Percentiles rank a stretch among this genome's conserved stretches.
These are phyloP conservation scores for Elmis aenea DNA, from an alignment of 2,888 invertebrate genomes.

Conservation along the genomic window DNA sequence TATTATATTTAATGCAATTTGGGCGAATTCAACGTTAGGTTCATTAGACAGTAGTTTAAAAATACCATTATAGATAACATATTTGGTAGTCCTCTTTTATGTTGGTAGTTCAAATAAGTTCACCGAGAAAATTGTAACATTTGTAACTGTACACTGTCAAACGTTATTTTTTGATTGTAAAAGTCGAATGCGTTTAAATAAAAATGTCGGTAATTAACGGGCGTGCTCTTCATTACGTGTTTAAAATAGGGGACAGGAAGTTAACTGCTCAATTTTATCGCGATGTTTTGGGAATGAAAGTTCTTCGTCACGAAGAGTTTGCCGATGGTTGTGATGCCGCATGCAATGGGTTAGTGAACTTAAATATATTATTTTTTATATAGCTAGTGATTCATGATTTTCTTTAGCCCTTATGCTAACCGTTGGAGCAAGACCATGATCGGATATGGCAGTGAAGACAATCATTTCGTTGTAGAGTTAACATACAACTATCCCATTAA, in stretches of 20 bases:
- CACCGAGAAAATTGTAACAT: no score
- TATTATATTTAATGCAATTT: no score
- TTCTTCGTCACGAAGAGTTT: constrained; percentile 95
- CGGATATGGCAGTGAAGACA: constrained; percentile 93
- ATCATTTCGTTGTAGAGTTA: constrained; percentile 91
- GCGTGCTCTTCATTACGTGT: constrained; percentile 91
- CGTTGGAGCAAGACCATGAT: constrained; percentile 99
- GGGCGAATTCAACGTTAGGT: no score
- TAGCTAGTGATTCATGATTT: constrained; percentile 4
- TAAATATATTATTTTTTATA: constrained; percentile 8
- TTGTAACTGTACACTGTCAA: no score
- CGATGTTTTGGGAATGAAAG: constrained; percentile 92
- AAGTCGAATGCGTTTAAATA: no score
- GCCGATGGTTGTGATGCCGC: constrained; percentile 93
- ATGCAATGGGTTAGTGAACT: constrained; percentile 81
- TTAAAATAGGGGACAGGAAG: constrained; percentile 88
- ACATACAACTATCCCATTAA: constrained; percentile 96
- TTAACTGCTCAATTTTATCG: constrained; percentile 83
- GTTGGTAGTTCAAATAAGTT: no score
- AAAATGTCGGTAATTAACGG: constrained; percentile 44
- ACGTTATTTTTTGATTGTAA: no score
- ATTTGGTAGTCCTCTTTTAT: no score
- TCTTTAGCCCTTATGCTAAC: constrained; percentile 87
- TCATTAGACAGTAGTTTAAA: no score
- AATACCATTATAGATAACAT: no score